Conservation (phyloP, 2,797 vertebrate species). For the Vespertilio murinus region DNA sequence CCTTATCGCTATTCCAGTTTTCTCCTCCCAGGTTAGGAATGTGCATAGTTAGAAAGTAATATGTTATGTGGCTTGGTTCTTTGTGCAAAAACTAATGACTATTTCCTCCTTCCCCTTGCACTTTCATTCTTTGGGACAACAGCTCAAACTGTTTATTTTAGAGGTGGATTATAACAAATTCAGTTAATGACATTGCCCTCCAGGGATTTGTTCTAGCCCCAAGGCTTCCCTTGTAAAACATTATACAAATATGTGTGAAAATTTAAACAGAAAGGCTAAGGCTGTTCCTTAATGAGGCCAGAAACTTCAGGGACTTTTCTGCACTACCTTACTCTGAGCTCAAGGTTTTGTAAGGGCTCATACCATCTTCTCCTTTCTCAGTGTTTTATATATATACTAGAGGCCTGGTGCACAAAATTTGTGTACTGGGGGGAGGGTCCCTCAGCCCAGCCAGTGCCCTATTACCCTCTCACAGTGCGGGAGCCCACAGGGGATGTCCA, state of each 20-base stretch:
- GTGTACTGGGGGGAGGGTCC: too few species aligned
- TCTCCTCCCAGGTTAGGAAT: constrained; percentile 11
- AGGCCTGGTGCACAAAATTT: too few species aligned
- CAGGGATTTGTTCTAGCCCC: background rate
- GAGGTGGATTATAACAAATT: background rate
- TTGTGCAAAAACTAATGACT: background rate
- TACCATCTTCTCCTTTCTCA: background rate
- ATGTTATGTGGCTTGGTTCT: background rate
- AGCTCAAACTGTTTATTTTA: background rate
- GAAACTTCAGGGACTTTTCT: background rate
- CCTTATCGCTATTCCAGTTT: background rate
- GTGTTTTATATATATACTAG: background rate
- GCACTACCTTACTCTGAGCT: background rate
- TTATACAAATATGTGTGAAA: background rate
- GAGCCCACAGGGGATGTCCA: too few species aligned
- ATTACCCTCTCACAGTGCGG: too few species aligned
- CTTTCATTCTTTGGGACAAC: background rate
- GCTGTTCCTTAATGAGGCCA: background rate
- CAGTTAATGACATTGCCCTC: background rate
- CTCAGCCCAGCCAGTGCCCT: too few species aligned
- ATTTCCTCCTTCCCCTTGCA: background rate
- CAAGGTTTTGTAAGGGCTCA: background rate
- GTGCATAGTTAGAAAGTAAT: background rate
- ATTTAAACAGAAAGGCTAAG: constrained; percentile 18
- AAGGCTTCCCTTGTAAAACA: background rate